Evolutionary conservation across 2,113 vertebrate species (phyloP), one percentile per base, ranked within the genome.

Genomic region (Arizona elegans): DNA sequence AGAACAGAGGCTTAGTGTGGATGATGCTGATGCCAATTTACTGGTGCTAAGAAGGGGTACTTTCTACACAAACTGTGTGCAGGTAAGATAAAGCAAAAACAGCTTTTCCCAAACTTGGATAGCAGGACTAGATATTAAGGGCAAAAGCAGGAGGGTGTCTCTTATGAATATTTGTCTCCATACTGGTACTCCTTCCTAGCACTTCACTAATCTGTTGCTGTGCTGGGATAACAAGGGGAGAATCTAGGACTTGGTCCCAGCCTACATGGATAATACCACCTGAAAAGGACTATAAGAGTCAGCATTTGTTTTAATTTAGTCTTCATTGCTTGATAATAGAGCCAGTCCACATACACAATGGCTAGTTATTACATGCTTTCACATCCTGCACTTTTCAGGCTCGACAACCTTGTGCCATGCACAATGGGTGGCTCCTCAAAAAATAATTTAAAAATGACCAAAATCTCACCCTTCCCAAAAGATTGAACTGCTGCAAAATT

Each of bases 1-100:
- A 0, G 99, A 99, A 95, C 98, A 99, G 97, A 97, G 99, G 10
- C 97, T 99, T 86, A 99, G 98, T 33, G 97, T 98, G 0, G 98
- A 98, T 0, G 99, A 99, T 53, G 96, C 98, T 23, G 98, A 99
- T 6, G 99, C 99, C 90, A 98, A 99, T 94, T 97, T 99, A 94
- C 97, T 99, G 93, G 98, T 99, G 91, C 96, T 99, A 96, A 98
- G 98, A 94, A 98, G 98, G 0, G 99, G 99, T 17, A 94, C 94
- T 0, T 97, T 99, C 96, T 97, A 98, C 8, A 96, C 97, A 85
- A 98, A 96, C 96, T 98, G 98, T 0, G 98, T 99, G 95, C 98
- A 98, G 98, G 99, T 99, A 94, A 97, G 98, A 0, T 29, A 54
- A 1, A 3, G 2, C 0, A 12, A 59, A 9, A 0, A 58, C 3